A percentile compares a stretch with the other conserved stretches of the same genome.
Evolutionary conservation across 2,888 invertebrate genomes (phyloP).

Genomic region (Sialis lutaria): DNA sequence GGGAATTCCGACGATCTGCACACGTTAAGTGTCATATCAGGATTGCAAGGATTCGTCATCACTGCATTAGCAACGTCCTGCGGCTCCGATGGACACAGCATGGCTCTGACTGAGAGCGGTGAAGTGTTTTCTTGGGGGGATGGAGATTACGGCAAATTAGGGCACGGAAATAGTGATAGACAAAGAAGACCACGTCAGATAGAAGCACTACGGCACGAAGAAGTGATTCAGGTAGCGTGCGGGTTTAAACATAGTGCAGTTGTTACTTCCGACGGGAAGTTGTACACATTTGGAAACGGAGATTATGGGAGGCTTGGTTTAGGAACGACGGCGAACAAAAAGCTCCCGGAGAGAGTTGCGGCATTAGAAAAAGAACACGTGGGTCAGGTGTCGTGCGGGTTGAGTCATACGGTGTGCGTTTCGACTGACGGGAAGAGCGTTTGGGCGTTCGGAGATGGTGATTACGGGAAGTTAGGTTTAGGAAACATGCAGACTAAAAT

Average conservation of each 20-base stretch:
- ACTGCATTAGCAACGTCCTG: slow-evolving; percentile 41
- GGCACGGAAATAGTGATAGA: slow-evolving; percentile 44
- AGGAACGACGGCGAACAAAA: slow-evolving; percentile 40
- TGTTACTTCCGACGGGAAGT: slow-evolving; percentile 40
- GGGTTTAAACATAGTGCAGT: slow-evolving; percentile 48
- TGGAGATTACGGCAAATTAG: slow-evolving; percentile 46
- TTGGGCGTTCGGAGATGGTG: slow-evolving; percentile 48
- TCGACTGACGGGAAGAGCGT: slow-evolving; percentile 36
- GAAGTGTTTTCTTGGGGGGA: slow-evolving; percentile 51
- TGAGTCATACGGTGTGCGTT: slow-evolving; percentile 43
- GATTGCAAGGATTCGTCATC: slow-evolving; percentile 44
- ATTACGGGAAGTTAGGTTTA: slow-evolving; percentile 40
- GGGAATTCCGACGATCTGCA: slow-evolving; percentile 45
- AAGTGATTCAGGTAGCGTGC: slow-evolving; percentile 39
- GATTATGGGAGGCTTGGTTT: slow-evolving; percentile 42
- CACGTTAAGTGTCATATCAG: slow-evolving; percentile 35
- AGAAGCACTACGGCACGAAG: slow-evolving; percentile 40
- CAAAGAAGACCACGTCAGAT: slow-evolving; percentile 42
- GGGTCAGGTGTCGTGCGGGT: slow-evolving; percentile 37
- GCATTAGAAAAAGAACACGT: slow-evolving; percentile 30
- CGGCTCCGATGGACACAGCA: slow-evolving; percentile 45
- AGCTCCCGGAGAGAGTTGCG: slow-evolving; percentile 36
- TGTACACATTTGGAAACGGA: slow-evolving; percentile 47
- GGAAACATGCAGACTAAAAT: slow-evolving; percentile 28
- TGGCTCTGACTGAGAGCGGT: slow-evolving; percentile 44